These are phyloP conservation scores for Marronus borbonicus DNA, from an alignment of 2,888 invertebrate species.

Conservation along the genomic window DNA sequence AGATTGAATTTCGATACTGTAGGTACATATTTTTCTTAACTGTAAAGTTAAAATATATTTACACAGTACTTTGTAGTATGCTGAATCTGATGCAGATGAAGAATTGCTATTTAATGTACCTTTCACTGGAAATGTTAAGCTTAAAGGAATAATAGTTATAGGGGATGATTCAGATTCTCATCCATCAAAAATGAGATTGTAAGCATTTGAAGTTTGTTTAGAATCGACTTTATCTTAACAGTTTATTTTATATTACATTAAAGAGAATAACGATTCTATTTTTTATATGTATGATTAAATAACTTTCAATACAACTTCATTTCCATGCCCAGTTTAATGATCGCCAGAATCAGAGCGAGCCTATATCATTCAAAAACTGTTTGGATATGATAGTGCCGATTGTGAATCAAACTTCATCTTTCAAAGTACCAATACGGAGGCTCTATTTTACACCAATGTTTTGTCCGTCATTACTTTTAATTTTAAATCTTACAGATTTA, in stretches of 20 bases:
- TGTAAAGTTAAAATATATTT: constrained; percentile 24
- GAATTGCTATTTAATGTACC: constrained; percentile 97
- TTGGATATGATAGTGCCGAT: too few relatives aligned
- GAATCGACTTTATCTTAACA: too few relatives aligned
- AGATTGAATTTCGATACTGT: constrained; percentile 85
- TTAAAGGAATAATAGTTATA: constrained; percentile 93
- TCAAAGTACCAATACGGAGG: too few relatives aligned
- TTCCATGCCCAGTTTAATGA: too few relatives aligned
- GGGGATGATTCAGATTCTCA: constrained; percentile 92
- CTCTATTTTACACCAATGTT: too few relatives aligned
- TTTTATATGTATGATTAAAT: too few relatives aligned
- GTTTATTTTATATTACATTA: too few relatives aligned
- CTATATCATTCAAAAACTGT: too few relatives aligned
- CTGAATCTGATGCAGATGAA: constrained; percentile 96
- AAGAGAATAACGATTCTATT: too few relatives aligned
- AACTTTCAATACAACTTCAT: too few relatives aligned
- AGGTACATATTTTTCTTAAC: constrained; percentile 59
- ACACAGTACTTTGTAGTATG: constrained; percentile 78
- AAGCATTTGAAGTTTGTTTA: constrained; percentile 68
- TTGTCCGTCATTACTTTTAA: background rate
- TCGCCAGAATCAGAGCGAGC: too few relatives aligned
- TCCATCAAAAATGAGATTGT: constrained; percentile 91
- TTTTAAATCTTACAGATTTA: constrained; percentile 78
- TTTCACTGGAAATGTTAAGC: constrained; percentile 95
- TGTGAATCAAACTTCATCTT: too few relatives aligned